These are phyloP conservation scores for Pelvicachromis taeniatus DNA, from an alignment of 2,113 vertebrate species.

Conservation along the genomic window DNA sequence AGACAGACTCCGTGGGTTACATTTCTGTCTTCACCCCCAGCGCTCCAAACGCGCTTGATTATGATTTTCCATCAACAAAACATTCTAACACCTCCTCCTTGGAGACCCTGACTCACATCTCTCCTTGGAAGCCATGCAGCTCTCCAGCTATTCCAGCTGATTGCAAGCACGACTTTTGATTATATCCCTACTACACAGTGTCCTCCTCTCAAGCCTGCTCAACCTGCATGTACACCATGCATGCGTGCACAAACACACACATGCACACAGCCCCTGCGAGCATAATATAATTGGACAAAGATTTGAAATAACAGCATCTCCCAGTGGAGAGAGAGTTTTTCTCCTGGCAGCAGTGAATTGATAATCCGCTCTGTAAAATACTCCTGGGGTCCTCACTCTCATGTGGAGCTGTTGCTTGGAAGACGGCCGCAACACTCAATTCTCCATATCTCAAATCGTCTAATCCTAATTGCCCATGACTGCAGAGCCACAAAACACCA, in stretches of 20 bases:
- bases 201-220: neutral
- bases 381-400: slow-evolving; percentile 34
- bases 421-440: slow-evolving; percentile 1
- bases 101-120: neutral
- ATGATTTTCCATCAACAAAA: slow-evolving; percentile 21
- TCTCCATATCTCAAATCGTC: slow-evolving; percentile 7
- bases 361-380: slow-evolving; percentile 54
- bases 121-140: neutral
- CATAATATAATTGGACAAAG: slow-evolving; percentile 63
- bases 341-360: slow-evolving; percentile 56
- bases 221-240: neutral
- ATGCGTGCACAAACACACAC: neutral
- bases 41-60: slow-evolving; percentile 15
- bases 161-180: slow-evolving; percentile 9
- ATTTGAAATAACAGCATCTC: slow-evolving; percentile 55
- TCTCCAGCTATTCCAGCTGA: slow-evolving; percentile 5
- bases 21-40: neutral
- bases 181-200: neutral
- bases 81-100: neutral
- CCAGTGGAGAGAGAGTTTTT: slow-evolving; percentile 32
- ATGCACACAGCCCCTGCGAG: neutral
- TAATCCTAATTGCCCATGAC: slow-evolving; percentile 34
- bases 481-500: slow-evolving; percentile 9
- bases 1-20: neutral
- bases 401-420: slow-evolving; percentile 21